These are phyloP conservation scores for Ormyrus rosae DNA, from an alignment of 2,888 invertebrate genomes.

Conservation along the genomic window DNA sequence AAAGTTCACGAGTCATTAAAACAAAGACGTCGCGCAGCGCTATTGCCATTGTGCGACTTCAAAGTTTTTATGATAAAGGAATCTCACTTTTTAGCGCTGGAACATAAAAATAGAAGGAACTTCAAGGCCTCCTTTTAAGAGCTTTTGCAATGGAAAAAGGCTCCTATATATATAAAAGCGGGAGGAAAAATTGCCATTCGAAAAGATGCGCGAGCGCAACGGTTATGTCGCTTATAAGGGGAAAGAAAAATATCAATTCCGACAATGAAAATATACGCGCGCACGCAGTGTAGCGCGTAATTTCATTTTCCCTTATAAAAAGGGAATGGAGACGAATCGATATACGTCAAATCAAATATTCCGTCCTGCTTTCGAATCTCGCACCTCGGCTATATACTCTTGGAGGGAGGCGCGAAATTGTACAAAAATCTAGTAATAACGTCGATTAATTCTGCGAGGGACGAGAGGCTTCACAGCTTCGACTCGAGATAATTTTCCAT, in stretches of 20 bases:
- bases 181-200: too few relatives aligned
- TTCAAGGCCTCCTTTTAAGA: not conserved
- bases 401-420: too few relatives aligned
- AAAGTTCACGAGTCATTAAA: too few relatives aligned
- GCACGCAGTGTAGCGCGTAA: conserved; percentile 7
- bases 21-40: not conserved
- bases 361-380: not conserved
- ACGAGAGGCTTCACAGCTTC: too few relatives aligned
- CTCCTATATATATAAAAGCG: too few relatives aligned
- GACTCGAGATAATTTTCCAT: too few relatives aligned
- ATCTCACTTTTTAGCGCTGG: not conserved
- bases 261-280: not conserved
- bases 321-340: conserved; percentile 21
- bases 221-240: too few relatives aligned
- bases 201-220: too few relatives aligned
- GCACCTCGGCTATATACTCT: not conserved
- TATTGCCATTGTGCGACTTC: not conserved
- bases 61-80: conserved; percentile 18
- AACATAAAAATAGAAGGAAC: not conserved
- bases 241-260: conserved; percentile 1
- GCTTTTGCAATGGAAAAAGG: too few relatives aligned
- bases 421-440: too few relatives aligned
- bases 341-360: conserved; percentile 20
- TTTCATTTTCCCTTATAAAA: conserved; percentile 8
- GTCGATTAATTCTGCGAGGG: too few relatives aligned